Evolutionary conservation across 2,797 vertebrate genomes (phyloP).

Genomic region (Sebastes jordani): DNA sequence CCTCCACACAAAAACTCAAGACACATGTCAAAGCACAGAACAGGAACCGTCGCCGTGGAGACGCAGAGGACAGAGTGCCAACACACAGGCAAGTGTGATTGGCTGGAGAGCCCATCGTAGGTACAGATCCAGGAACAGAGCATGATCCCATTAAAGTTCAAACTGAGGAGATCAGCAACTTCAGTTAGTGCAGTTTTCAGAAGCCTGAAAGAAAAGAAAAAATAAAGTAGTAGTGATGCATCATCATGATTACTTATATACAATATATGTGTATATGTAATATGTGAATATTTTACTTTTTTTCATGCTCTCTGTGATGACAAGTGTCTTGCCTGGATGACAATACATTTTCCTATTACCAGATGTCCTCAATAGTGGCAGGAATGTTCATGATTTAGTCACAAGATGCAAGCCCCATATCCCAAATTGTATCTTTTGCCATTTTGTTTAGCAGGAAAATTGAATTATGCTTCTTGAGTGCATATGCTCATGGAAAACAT

Average conservation of each 20-base stretch:
- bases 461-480: background rate
- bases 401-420: background rate
- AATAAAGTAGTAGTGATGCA: background rate
- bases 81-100: conserved; percentile 22
- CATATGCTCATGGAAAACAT: background rate
- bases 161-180: conserved; percentile 17
- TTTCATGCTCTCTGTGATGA: background rate
- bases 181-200: conserved; percentile 84
- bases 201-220: conserved; percentile 68
- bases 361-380: background rate
- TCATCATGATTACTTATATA: background rate
- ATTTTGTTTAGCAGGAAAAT: background rate
- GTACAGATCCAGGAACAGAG: conserved; percentile 13
- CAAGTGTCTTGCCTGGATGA: too few species aligned
- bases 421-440: background rate
- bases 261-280: background rate
- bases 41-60: conserved; percentile 3
- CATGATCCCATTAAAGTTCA: conserved; percentile 7
- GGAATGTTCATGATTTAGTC: background rate
- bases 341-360: too few species aligned
- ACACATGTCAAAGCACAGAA: conserved; percentile 9
- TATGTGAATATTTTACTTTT: background rate
- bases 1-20: conserved; percentile 3
- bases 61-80: conserved; percentile 2
- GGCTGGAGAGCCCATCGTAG: background rate